Evolutionary conservation across 2,888 invertebrate genomes (phyloP), one percentile per base, ranked within the genome.

Genomic region (Eretmocerus hayati): DNA sequence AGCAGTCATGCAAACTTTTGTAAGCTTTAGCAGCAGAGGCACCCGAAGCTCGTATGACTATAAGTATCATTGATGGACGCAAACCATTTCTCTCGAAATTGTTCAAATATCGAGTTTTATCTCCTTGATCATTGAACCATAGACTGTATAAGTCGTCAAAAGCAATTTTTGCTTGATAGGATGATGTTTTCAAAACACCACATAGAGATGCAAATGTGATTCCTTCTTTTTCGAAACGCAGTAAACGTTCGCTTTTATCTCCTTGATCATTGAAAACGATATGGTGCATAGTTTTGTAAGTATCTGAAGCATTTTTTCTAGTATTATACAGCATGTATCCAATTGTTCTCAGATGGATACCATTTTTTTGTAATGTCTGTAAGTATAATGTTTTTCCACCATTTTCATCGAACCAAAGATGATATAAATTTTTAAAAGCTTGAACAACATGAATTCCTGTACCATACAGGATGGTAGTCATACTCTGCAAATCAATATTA

Each of bases 1-100:
- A 65, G 37, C 56, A 44, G 41, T 45, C 42, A 56, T 59, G 54
- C 6, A 64, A 58, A 18, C 60, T 54, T 57, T 58, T 53, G 58
- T 63, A 65, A 57, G 61, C 58, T 56, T 58, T 42, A 46, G 56
- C 51, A 55, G 58, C n/a, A n/a, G n/a, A n/a, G n/a, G n/a, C n/a
- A n/a, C n/a, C n/a, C n/a, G n/a, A n/a, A n/a, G n/a, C n/a, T n/a
- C n/a, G n/a, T n/a, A n/a, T n/a, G n/a, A n/a, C n/a, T n/a, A n/a
- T n/a, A n/a, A n/a, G n/a, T 37, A 62, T 54, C 44, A 37, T 55
- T 4, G 18, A 15, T n/a, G 50, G 22, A 54, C 53, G 56, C 46
- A 53, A 58, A 54, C 35, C 57, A 56, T 54, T 56, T 50, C 57
- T 52, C 53, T 50, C 42, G 2, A 52, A 20, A 5, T 9, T 36